Percentiles rank a stretch among this genome's conserved stretches.
Evolutionary conservation across 2,797 vertebrate species (phyloP).

Genomic region (Bufotes viridis): DNA sequence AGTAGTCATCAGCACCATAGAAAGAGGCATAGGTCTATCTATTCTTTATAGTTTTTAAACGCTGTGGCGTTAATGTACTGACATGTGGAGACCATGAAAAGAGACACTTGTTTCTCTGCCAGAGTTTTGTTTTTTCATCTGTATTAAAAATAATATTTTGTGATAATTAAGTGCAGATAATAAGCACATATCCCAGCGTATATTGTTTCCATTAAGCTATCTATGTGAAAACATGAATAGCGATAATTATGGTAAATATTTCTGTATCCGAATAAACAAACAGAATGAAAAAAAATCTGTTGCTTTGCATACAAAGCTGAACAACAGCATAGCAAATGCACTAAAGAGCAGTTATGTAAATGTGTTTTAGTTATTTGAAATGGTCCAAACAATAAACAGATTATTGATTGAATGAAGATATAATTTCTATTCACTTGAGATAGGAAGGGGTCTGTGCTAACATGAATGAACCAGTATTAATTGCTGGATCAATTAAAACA

Average conservation of each 20-base stretch:
- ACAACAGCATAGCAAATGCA: not conserved
- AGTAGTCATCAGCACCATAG: not conserved
- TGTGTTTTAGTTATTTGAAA: not conserved
- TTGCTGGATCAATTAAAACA: not conserved
- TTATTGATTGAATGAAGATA: conserved; percentile 10
- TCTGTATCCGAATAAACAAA: not conserved
- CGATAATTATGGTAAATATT: conserved; percentile 5
- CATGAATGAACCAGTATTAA: not conserved
- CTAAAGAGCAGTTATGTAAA: conserved; percentile 8
- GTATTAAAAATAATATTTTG: not conserved
- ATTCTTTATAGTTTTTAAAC: not conserved
- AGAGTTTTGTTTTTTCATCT: not conserved
- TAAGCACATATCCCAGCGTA: not conserved
- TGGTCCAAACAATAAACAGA: not conserved
- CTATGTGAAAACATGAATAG: not conserved
- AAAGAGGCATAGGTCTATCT: not conserved
- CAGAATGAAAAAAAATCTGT: not conserved
- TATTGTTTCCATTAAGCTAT: not conserved
- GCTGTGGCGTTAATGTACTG: not conserved
- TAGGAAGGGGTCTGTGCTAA: not conserved
- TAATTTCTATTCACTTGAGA: not conserved
- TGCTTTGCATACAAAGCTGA: not conserved
- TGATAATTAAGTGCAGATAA: not conserved
- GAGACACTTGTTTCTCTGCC: not conserved
- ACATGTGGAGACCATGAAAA: not conserved